These are phyloP conservation scores for Mayetiola destructor DNA, from an alignment of 2,888 invertebrate genomes.

Conservation along the genomic window DNA sequence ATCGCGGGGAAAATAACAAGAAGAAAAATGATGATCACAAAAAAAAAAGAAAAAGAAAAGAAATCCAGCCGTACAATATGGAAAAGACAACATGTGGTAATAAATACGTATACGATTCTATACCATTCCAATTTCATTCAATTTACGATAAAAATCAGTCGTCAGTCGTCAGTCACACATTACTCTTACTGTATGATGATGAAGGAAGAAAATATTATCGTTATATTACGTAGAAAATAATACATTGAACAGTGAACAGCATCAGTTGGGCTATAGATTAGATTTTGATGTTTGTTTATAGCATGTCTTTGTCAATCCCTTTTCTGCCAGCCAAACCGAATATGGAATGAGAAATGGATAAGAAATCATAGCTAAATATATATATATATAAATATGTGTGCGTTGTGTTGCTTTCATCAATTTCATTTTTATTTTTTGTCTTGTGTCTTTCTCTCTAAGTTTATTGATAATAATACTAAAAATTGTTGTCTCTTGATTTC, in stretches of 20 bases:
- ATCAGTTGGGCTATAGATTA: too few species aligned
- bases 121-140: background rate
- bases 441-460: too few species aligned
- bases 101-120: conserved; percentile 1
- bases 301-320: too few species aligned
- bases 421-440: background rate
- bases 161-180: conserved; percentile 3
- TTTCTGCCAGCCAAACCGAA: background rate
- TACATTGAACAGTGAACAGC: too few species aligned
- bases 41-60: background rate
- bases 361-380: background rate
- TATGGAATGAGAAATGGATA: background rate
- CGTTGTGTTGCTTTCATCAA: background rate
- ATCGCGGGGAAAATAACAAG: too few species aligned
- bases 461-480: conserved; percentile 2
- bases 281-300: too few species aligned
- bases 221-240: too few species aligned
- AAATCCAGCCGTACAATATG: conserved; percentile 1
- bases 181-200: too few species aligned
- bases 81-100: conserved; percentile 13
- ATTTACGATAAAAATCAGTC: background rate
- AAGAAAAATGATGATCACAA: background rate
- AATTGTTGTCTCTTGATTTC: conserved; percentile 12
- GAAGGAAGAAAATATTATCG: background rate
- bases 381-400: too few species aligned